These are phyloP conservation scores for Clarias laeviceps DNA, from an alignment of 2,797 vertebrate genomes.

Conservation along the genomic window DNA sequence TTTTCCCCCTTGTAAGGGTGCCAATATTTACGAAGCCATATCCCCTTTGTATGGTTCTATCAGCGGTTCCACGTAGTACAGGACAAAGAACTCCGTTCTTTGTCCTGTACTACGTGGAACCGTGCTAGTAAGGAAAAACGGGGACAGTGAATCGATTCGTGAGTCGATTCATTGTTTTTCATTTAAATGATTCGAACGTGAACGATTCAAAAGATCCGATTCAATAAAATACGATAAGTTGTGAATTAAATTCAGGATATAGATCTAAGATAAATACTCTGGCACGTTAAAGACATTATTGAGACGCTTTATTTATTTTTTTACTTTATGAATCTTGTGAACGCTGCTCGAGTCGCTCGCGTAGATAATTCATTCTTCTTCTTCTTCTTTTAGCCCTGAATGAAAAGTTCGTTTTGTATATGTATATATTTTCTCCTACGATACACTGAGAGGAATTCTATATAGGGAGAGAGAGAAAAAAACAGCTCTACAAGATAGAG, in stretches of 20 bases:
- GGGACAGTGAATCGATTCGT: not conserved
- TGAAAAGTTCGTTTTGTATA: not conserved
- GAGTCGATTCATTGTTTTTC: not conserved
- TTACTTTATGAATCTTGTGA: not conserved
- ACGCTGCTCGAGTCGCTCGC: not conserved
- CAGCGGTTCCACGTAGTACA: not conserved
- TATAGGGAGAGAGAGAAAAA: not conserved
- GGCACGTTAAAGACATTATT: not conserved
- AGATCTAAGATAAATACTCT: not conserved
- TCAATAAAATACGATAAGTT: too few relatives aligned
- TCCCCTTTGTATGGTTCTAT: not conserved
- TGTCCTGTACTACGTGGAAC: too few relatives aligned
- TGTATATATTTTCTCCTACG: not conserved
- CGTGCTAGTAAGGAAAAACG: too few relatives aligned
- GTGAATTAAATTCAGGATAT: too few relatives aligned
- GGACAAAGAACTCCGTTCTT: too few relatives aligned
- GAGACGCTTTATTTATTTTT: too few relatives aligned
- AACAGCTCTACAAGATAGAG: not conserved
- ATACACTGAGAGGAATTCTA: not conserved
- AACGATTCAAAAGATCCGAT: not conserved
- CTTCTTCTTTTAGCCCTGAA: not conserved
- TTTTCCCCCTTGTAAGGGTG: not conserved
- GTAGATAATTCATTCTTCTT: not conserved
- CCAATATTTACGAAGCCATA: not conserved
- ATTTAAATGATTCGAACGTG: not conserved